A percentile compares a stretch with the other conserved stretches of the same genome.
Evolutionary conservation across 2,888 invertebrate genomes (phyloP).

Genomic region (Mesorhabditis belari): DNA sequence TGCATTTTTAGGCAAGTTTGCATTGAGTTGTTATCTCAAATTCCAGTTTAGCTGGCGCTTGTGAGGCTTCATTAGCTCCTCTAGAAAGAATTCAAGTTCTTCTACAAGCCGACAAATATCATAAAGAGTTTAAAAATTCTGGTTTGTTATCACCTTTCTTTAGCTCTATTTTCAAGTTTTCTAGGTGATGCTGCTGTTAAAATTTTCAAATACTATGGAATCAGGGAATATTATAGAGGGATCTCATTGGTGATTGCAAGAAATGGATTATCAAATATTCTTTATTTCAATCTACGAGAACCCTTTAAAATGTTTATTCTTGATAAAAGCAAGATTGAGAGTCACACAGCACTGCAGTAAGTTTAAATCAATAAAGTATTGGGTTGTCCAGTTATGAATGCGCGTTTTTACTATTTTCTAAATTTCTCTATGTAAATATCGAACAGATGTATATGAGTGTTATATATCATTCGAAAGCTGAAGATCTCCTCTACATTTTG

Average conservation of each 20-base stretch:
- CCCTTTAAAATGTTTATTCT: conserved; percentile 62
- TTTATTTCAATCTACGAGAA: conserved; percentile 84
- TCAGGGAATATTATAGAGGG: conserved; percentile 64
- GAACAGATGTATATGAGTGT: too few relatives aligned
- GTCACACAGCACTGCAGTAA: too few relatives aligned
- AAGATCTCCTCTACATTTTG: too few relatives aligned
- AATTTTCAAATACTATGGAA: conserved; percentile 14
- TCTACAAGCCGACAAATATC: conserved; percentile 71
- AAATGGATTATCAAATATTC: conserved; percentile 85
- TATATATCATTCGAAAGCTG: too few relatives aligned
- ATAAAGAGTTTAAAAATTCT: conserved; percentile 62
- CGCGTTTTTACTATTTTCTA: too few relatives aligned
- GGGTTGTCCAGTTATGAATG: too few relatives aligned
- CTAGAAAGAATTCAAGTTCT: conserved; percentile 91
- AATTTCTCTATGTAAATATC: too few relatives aligned
- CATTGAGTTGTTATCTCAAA: neutral
- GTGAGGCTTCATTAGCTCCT: conserved; percentile 82
- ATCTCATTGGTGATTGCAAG: conserved; percentile 76
- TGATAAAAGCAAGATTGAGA: conserved; percentile 1
- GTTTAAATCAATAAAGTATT: too few relatives aligned
- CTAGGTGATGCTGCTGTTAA: neutral
- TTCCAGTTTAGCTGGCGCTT: conserved; percentile 54
- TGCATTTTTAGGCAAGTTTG: neutral
- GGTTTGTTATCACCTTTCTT: neutral
- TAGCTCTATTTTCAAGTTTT: neutral